These are phyloP conservation scores for Acanthurus lineatus DNA, from an alignment of 2,797 vertebrate species.

Conservation along the genomic window DNA sequence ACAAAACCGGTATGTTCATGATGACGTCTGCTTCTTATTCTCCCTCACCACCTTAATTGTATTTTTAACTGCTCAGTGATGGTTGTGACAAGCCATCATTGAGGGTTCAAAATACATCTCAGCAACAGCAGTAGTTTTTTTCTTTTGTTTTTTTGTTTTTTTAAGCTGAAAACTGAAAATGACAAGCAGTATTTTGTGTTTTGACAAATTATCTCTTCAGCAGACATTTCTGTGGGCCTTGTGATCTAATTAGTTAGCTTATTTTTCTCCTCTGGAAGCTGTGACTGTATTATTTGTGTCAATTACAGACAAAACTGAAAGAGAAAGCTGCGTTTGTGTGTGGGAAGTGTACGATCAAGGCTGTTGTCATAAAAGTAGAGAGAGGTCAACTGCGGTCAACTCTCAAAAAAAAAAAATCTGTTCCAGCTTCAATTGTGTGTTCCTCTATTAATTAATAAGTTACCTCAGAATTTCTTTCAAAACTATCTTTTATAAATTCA, in stretches of 20 bases:
- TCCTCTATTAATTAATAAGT: background rate
- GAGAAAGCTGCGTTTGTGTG: background rate
- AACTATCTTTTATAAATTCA: no score
- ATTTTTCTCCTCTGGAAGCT: conserved; percentile 41
- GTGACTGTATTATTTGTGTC: conserved; percentile 28
- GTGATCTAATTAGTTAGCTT: conserved; percentile 47
- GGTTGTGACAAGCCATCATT: conserved; percentile 18
- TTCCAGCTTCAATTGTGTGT: background rate
- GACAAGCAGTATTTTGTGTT: conserved; percentile 38
- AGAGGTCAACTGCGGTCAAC: background rate
- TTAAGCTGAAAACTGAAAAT: conserved; percentile 31
- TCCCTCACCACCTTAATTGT: conserved; percentile 13
- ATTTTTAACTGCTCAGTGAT: conserved; percentile 31
- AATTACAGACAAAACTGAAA: background rate
- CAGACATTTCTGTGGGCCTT: conserved; percentile 48
- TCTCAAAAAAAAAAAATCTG: background rate
- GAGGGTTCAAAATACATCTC: conserved; percentile 30
- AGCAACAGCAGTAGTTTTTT: conserved; percentile 4
- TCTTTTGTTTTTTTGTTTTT: background rate
- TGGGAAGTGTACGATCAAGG: background rate
- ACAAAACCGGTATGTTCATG: conserved; percentile 24
- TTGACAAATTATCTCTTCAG: conserved; percentile 49
- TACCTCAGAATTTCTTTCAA: background rate
- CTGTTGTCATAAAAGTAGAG: background rate
- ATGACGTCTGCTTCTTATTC: conserved; percentile 12